Evolutionary conservation across 2,888 invertebrate genomes (phyloP).

Genomic region (Ceramica pisi): DNA sequence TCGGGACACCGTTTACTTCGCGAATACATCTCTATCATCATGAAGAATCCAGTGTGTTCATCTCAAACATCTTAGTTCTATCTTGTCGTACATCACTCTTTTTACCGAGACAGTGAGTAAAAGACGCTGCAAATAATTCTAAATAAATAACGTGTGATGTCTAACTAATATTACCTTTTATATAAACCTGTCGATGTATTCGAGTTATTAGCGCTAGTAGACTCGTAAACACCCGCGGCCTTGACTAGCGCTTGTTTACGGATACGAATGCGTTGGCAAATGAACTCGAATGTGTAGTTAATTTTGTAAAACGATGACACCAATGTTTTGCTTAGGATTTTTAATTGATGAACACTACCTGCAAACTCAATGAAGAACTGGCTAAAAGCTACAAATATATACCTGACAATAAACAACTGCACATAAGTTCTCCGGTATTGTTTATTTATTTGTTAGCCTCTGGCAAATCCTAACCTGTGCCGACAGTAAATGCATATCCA

Average conservation of each 20-base stretch:
- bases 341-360: slow-evolving; percentile 38
- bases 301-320: slow-evolving; percentile 70
- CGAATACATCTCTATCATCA: neutral
- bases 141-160: slow-evolving; percentile 35
- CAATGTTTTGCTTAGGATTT: slow-evolving; percentile 54
- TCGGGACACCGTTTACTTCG: neutral
- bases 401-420: slow-evolving; percentile 15
- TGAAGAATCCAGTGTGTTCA: neutral
- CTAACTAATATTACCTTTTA: slow-evolving; percentile 61
- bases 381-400: slow-evolving; percentile 47
- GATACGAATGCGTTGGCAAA: slow-evolving; percentile 82
- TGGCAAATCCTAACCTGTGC: slow-evolving; percentile 54
- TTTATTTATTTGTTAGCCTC: slow-evolving; percentile 50
- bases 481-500: slow-evolving; percentile 70
- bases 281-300: slow-evolving; percentile 73
- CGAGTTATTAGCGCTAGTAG: slow-evolving; percentile 71
- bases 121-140: slow-evolving; percentile 29
- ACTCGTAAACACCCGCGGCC: slow-evolving; percentile 83
- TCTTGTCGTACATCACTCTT: slow-evolving; percentile 14
- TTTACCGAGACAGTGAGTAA: slow-evolving; percentile 12
- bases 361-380: slow-evolving; percentile 17
- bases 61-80: neutral
- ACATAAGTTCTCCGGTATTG: slow-evolving; percentile 34
- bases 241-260: slow-evolving; percentile 84
- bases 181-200: slow-evolving; percentile 65